Conservation (phyloP, 2,797 vertebrate species). For the Tolypeutes matacus region DNA sequence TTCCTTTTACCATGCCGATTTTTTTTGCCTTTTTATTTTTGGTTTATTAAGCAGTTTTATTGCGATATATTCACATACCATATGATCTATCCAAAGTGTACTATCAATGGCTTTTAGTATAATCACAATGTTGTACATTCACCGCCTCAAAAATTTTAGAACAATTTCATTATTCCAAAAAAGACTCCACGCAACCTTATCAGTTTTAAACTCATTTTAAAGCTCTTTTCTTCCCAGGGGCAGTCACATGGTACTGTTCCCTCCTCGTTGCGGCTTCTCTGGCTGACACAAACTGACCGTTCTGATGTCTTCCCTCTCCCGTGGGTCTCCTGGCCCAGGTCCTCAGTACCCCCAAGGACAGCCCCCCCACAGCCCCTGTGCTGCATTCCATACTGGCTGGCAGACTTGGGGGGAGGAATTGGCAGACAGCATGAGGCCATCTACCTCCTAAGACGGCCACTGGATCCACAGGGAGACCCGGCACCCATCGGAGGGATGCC, state of each 20-base stretch:
- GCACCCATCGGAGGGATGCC: rapidly evolving
- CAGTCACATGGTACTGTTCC: not conserved
- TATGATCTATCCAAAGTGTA: too few relatives aligned
- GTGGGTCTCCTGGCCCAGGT: not conserved
- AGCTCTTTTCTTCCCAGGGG: not conserved
- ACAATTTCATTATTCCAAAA: too few relatives aligned
- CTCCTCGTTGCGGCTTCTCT: not conserved
- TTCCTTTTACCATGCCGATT: not conserved
- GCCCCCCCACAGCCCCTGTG: too few relatives aligned
- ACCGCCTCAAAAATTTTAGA: too few relatives aligned
- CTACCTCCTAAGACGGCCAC: not conserved
- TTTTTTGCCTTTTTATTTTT: not conserved
- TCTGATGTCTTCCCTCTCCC: not conserved
- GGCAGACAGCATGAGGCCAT: not conserved
- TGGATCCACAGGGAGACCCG: too few relatives aligned
- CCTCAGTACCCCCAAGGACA: not conserved
- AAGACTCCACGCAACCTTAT: not conserved
- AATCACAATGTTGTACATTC: too few relatives aligned
- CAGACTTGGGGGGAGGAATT: not conserved
- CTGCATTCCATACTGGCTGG: not conserved
- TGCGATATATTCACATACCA: too few relatives aligned
- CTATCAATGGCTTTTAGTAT: too few relatives aligned
- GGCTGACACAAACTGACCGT: not conserved
- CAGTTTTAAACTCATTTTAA: not conserved
- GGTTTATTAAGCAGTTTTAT: too few relatives aligned